These are phyloP conservation scores for Gymnothorax reevesii DNA, from an alignment of 2,797 vertebrate genomes.

Conservation along the genomic window DNA sequence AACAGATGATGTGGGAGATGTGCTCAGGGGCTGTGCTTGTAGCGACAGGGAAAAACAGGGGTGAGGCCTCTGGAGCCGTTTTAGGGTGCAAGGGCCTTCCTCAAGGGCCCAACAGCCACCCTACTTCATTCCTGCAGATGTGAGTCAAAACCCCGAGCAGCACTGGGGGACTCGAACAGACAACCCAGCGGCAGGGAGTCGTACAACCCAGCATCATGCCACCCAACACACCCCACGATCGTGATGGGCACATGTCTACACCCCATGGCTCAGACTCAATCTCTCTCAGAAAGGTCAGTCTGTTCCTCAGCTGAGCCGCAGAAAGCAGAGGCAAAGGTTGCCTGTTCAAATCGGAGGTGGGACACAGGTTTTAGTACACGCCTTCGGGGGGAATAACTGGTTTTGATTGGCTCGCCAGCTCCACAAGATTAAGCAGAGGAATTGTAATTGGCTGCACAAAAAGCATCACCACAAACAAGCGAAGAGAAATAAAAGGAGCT, in stretches of 20 bases:
- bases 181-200: too few species aligned
- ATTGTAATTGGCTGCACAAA: neutral
- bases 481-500: neutral
- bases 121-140: too few species aligned
- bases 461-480: neutral
- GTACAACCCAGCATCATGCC: too few species aligned
- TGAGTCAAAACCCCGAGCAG: too few species aligned
- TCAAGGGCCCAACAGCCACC: too few species aligned
- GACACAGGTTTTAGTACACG: neutral
- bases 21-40: too few species aligned
- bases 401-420: neutral
- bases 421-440: conserved; percentile 9
- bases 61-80: too few species aligned
- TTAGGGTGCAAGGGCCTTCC: too few species aligned
- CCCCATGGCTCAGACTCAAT: neutral
- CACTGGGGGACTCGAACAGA: too few species aligned
- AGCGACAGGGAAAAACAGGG: too few species aligned
- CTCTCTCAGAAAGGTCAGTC: neutral
- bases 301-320: neutral
- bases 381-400: neutral
- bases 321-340: neutral
- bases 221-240: too few species aligned
- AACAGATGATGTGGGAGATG: too few species aligned
- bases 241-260: neutral
- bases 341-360: neutral